Evolutionary conservation across 2,113 vertebrate species (phyloP), one percentile per base, ranked within the genome.

Genomic region (Thomomys bottae): DNA sequence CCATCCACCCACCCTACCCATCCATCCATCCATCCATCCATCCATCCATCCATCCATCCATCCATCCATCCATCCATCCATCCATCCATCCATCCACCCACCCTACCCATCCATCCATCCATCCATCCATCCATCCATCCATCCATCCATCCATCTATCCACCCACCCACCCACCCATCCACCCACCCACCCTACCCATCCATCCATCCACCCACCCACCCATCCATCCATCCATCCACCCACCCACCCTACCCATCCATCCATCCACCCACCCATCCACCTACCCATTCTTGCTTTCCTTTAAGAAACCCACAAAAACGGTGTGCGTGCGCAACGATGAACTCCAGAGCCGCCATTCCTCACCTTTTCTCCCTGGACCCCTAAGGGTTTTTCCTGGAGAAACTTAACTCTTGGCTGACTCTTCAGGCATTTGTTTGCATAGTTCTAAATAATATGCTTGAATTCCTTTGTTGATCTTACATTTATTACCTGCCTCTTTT

Each of bases 391-490:
- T 34, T 26, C 63, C 49, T 72, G 8, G 42, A 67, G 57, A 63
- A 85, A 77, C 40, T 42, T 30, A 28, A 75, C 14, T 83, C 42
- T 86, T 72, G 68, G 1, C 71, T 66, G 4, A 57, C 81, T 96
- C 70, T 85, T 77, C 38, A 76, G 73, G 11, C 32, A 34, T 77
- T 77, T 87, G 32, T 84, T 15, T 81, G 4, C 54, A 38, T 64
- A 49, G 61, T 63, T 61, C 54, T 81, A 81, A 64, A 49, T 23
- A 72, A 49, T 63, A 38, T 64, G 32, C 57, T 42, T n/a, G 10
- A 28, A 36, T 17, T 84, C 24, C 70, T 93, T 84, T 84, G 66
- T 71, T 83, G 80, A 6, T 84, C 26, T 93, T 67, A 7, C 59
- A 61, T 61, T 61, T 54, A 54, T 54, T 12, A 54, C 49, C n/a